These are phyloP conservation scores for Nomada ferruginata DNA, from an alignment of 2,888 invertebrate genomes.

Conservation along the genomic window DNA sequence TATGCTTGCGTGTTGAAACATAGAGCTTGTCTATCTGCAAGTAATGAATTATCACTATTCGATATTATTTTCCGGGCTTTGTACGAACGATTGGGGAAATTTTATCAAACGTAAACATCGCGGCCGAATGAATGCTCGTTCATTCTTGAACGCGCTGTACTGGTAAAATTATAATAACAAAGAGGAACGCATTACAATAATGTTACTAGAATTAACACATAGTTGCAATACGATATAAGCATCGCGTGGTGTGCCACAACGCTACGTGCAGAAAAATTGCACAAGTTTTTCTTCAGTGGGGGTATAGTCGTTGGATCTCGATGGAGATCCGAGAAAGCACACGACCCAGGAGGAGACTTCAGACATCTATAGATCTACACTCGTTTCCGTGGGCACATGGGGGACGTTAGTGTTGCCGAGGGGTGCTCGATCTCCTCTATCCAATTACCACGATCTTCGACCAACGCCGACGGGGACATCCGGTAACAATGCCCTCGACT, in stretches of 20 bases:
- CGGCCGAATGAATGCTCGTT: neutral
- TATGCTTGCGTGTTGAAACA: too few relatives aligned
- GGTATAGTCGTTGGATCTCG: slow-evolving; percentile 40
- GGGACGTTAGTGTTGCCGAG: slow-evolving; percentile 37
- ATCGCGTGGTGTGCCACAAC: too few relatives aligned
- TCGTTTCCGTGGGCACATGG: slow-evolving; percentile 16
- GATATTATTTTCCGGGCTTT: too few relatives aligned
- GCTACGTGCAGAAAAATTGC: slow-evolving; percentile 16
- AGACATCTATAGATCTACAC: slow-evolving; percentile 23
- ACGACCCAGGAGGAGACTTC: slow-evolving; percentile 5
- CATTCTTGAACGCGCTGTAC: neutral
- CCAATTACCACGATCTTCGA: slow-evolving; percentile 81
- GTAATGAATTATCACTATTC: too few relatives aligned
- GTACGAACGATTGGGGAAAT: too few relatives aligned
- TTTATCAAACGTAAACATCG: too few relatives aligned
- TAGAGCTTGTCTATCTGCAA: too few relatives aligned
- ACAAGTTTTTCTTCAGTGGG: slow-evolving; percentile 27
- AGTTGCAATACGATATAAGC: neutral
- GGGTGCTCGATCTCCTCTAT: slow-evolving; percentile 76
- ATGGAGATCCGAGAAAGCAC: slow-evolving; percentile 13
- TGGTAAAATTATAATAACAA: neutral
- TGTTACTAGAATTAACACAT: too few relatives aligned
- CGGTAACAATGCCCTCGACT: slow-evolving; percentile 68
- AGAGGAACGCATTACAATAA: too few relatives aligned
- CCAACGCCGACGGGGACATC: slow-evolving; percentile 66